Evolutionary conservation across 2,888 invertebrate genomes (phyloP), one percentile per base, ranked within the genome.

Genomic region (Lepidocyrtinus sp.): DNA sequence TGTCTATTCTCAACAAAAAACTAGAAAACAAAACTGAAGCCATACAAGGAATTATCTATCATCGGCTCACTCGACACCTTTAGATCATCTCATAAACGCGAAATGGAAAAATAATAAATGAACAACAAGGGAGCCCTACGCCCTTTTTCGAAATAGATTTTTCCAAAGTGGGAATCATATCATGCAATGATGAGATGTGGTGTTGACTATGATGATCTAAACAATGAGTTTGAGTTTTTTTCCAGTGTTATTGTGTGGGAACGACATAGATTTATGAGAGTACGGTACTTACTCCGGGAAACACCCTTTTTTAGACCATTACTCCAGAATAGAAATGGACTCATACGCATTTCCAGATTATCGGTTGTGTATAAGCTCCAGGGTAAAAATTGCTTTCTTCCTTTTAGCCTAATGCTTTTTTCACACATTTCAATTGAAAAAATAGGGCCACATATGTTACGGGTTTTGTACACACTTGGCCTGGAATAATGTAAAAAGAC

Each of bases 241-340:
- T 36, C 63, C 82, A 77, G 75, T 76, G 75, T 80, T 75, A 75
- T 79, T 81, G 83, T 81, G 81, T 83, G 85, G 70, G 82, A 82
- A 82, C 80, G 85, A 86, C 86, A 86, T 84, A 85, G 86, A 86
- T 86, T 86, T 86, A 86, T 86, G 86, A 50, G 74, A 82, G 70
- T 74, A 71, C 67, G 81, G 36, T 84, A 79, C 82, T 83, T 83
- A 82, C 72, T 36, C 36, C 68, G 81, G 82, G 79, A 74, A 82
- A 78, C 81, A 79, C 79, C 82, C 84, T 82, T 83, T n/a, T 81
- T 82, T 36, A 36, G 36, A 36, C 84, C 84, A 85, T 84, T 83
- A 83, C 81, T 69, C 12, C 36, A 65, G 62, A 83, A 82, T 79
- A 74, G 65, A 74, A 74, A 63, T 69, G 61, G 12, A 12, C 36